A percentile compares a stretch with the other conserved stretches of the same genome.
Conservation (phyloP, 2,888 invertebrate species). For the Yponomeuta cagnagella region DNA sequence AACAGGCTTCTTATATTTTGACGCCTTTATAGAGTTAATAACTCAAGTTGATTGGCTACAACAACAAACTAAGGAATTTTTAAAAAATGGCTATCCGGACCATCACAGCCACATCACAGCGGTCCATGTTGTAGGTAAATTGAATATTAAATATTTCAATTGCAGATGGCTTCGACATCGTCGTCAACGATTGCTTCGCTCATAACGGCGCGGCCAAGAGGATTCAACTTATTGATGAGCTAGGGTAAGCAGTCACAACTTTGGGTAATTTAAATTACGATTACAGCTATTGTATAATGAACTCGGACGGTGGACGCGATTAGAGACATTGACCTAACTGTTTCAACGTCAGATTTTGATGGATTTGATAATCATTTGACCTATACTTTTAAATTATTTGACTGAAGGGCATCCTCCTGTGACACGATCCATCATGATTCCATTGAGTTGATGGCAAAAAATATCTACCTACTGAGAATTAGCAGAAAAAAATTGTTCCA, state of each 20-base stretch:
- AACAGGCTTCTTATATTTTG: no score
- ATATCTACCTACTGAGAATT: no score
- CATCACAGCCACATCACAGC: neutral
- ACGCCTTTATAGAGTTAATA: no score
- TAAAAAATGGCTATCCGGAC: no score
- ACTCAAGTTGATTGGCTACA: no score
- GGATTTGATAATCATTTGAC: neutral
- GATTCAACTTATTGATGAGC: conserved; percentile 94
- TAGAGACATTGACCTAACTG: neutral
- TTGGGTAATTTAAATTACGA: neutral
- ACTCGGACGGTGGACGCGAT: neutral
- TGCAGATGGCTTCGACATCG: conserved; percentile 94
- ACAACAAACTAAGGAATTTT: no score
- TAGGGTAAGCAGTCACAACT: conserved; percentile 77
- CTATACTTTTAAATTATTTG: no score
- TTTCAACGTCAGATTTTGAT: neutral
- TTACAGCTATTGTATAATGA: neutral
- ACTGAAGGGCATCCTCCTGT: no score
- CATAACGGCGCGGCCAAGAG: conserved; percentile 95
- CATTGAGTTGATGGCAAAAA: no score
- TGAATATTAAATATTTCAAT: conserved; percentile 22
- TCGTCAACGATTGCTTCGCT: conserved; percentile 95
- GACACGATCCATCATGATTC: no score
- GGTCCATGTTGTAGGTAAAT: neutral
- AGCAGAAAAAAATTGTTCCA: no score